A percentile compares a stretch with the other conserved stretches of the same genome.
These are phyloP conservation scores for Agonopterix arenella DNA, from an alignment of 2,888 invertebrate species.

Conservation along the genomic window DNA sequence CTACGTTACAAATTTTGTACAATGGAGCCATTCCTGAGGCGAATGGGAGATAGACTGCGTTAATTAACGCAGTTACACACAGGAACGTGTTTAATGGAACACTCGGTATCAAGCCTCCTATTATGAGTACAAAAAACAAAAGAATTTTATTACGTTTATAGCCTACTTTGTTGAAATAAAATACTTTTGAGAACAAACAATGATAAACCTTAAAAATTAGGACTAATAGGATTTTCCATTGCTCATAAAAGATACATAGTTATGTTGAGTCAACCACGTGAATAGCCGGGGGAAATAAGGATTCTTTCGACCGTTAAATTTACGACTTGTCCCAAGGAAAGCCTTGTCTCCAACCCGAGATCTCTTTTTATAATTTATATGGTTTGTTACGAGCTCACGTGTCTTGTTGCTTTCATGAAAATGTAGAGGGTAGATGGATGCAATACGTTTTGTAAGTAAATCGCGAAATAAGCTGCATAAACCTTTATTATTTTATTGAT, in stretches of 20 bases:
- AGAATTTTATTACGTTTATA: too few species aligned
- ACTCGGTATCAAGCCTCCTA: conserved; percentile 19
- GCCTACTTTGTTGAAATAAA: too few species aligned
- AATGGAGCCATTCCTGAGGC: conserved; percentile 60
- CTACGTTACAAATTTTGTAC: conserved; percentile 67
- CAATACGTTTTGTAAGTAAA: not conserved
- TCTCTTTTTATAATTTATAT: conserved; percentile 74
- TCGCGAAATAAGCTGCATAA: too few species aligned
- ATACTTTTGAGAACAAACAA: not conserved
- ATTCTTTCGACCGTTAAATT: conserved; percentile 71
- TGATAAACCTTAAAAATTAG: not conserved
- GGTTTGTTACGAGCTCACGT: conserved; percentile 57
- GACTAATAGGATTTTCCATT: conserved; percentile 34
- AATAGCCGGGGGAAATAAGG: conserved; percentile 67
- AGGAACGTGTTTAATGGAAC: conserved; percentile 19
- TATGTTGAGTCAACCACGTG: conserved; percentile 58
- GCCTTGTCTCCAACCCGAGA: conserved; percentile 57
- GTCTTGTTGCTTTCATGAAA: conserved; percentile 46
- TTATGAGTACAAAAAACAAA: conserved; percentile 4
- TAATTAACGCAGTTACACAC: conserved; percentile 56
- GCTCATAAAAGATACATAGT: conserved; percentile 58
- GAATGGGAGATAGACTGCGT: conserved; percentile 56
- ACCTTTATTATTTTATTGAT: too few species aligned
- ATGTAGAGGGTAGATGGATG: conserved; percentile 24
- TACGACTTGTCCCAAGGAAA: conserved; percentile 70